Base-by-base conservation (phyloP, 2,888 invertebrate species). In the Hirtodrosophila cameraria region DNA sequence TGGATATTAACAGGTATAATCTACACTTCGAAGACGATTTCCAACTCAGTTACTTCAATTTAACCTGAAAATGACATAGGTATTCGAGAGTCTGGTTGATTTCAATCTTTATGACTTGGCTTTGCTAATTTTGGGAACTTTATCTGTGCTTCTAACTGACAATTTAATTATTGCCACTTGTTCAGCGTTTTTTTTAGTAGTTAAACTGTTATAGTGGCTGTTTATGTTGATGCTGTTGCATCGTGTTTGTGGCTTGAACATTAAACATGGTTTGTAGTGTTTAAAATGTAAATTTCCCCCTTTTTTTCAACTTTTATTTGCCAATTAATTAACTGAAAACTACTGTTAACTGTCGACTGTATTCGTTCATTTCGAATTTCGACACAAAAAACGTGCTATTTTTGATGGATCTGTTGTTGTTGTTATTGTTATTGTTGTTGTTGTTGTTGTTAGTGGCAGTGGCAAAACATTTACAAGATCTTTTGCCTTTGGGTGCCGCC, bases 281-380 rank as follows among this genome's bases (percentile, higher is more conserved):
- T 66, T 65, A 42, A 72, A 57, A 58, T 64, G 62, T 52, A 63
- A 79, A 61, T 80, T 76, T 80, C 41, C 13, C 42, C 52, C n/a
- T n/a, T 18, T 35, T 54, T 57, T 35, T 39, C 1, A 28, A 27
- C 38, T 30, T 48, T 65, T 60, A 13, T 43, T 64, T 71, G 54
- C 45, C 42, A 81, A 78, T 81, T 81, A 79, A 85, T 79, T 85
- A 85, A 61, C 65, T 55, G 31, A 54, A 77, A 85, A 74, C 79
- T 66, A 75, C 79, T 82, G 86, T 82, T 79, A 71, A 65, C 79
- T 71, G 62, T 50, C 38, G 45, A 43, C 57, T 52, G 57, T 64
- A 30, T 62, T 55, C 33, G 46, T 23, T 23, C 8, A 23, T 23
- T 23, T 23, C 23, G 23, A n/a, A n/a, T 45, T 46, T 64, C 63